Evolutionary conservation across 2,888 invertebrate genomes (phyloP).

Genomic region (Protophormia terraenovae): DNA sequence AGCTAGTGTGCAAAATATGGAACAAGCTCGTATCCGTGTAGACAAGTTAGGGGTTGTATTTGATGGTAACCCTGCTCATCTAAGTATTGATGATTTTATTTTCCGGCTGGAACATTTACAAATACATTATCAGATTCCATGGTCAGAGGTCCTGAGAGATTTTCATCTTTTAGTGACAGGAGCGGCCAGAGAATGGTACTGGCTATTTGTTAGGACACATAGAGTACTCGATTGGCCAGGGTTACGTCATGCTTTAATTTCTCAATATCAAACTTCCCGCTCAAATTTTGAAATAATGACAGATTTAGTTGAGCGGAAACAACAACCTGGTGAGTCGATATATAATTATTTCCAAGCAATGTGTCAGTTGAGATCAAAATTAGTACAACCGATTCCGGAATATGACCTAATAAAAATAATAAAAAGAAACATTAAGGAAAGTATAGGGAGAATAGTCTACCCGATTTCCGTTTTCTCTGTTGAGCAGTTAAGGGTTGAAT

Average conservation of each 20-base stretch:
- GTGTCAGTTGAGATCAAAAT: too few relatives aligned
- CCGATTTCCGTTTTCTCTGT: too few relatives aligned
- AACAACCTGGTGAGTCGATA: too few relatives aligned
- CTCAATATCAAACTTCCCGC: neutral
- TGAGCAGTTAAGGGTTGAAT: too few relatives aligned
- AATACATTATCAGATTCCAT: constrained; percentile 10
- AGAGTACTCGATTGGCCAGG: neutral
- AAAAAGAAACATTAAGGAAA: too few relatives aligned
- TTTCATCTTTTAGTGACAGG: neutral
- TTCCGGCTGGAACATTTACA: constrained; percentile 37
- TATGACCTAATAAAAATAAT: too few relatives aligned
- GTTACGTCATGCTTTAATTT: neutral
- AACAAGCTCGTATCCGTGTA: neutral
- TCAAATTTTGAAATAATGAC: neutral
- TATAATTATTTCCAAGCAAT: too few relatives aligned
- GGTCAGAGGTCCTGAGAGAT: constrained; percentile 20
- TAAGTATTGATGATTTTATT: constrained; percentile 27
- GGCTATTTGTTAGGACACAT: neutral
- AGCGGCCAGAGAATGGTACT: neutral
- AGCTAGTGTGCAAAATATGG: neutral
- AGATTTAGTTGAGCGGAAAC: too few relatives aligned
- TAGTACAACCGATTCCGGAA: too few relatives aligned
- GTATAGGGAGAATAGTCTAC: too few relatives aligned
- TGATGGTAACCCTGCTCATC: constrained; percentile 2
- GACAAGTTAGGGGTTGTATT: constrained; percentile 32